Base-by-base conservation (phyloP, 2,113 vertebrate genomes). In the Heterotis niloticus region DNA sequence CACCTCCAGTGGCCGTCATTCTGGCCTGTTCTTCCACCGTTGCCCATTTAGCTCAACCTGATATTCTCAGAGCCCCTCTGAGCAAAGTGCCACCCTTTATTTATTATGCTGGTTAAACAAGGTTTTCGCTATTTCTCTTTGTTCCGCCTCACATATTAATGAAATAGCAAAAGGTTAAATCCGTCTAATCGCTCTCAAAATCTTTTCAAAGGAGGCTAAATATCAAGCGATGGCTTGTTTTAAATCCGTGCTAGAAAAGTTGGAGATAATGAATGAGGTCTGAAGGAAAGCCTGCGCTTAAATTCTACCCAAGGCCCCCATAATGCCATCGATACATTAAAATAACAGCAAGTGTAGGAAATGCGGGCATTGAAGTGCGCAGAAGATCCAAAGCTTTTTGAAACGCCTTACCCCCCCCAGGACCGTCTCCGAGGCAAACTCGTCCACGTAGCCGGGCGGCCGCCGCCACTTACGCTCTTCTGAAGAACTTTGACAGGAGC, bases 351-450 rank as follows among this genome's bases (percentile, higher is more conserved):
- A 34, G 28, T 34, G 64, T 60, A 1, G 2, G 20, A 62, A 60
- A 76, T 23, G 29, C 20, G n/a, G n/a, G 92, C 87, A 91, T 86
- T 94, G 91, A 92, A 94, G 89, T 90, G 92, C 88, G 91, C 84
- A 90, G 91, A 44, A 44, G 88, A 89, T 88, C 92, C 85, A 90
- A 89, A 89, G 92, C 95, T 95, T 95, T 96, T 96, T 95, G 94
- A 93, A 94, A 93, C 94, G 95, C 98, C 97, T 98, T 96, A 98
- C 96, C 96, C 96, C 94, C 86, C 97, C 94, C 86, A 97, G 96
- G 94, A 95, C 64, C 81, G 87, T 87, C 89, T 98, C 96, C 91
- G 96, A 95, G 89, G 94, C 60, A 82, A 97, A 95, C 88, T 96
- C 92, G 5, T 94, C 96, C 94, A 95, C 90, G 34, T 44, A 4